Base-by-base conservation (phyloP, 1,140 invertebrate species). In the Sogatella furcifera region DNA sequence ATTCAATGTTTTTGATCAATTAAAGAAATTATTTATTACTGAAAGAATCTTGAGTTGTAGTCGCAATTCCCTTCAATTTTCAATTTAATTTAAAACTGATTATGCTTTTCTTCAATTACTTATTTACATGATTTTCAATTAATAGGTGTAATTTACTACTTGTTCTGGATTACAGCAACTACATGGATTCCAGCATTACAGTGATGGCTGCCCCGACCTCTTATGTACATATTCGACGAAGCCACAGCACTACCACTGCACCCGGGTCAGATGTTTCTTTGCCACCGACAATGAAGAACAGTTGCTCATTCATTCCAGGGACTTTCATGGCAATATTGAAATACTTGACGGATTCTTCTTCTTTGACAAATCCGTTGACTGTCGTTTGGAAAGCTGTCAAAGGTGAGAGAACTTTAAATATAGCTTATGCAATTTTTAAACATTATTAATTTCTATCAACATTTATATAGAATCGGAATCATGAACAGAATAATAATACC, bases 301-400 rank as follows among this genome's bases (percentile, higher is more conserved):
- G 34, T 69, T 90, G 8, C 73, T 83, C 8, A 77, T 84, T 66
- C 89, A 92, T 69, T 82, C 85, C 54, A 84, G 84, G 67, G 88
- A 91, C 68, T 92, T 92, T 69, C 89, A 92, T 70, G 86, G 86
- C 64, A 90, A 85, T 67, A 81, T 90, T 15, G 84, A 86, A 65
- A 90, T 91, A 62, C 74, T 86, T n/a, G 83, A 89, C 15, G 87
- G 87, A 5, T 92, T 88, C 70, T 82, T 87, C 24, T 90, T 88
- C 73, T 91, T 85, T 73, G 89, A 92, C 66, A 77, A 84, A 49
- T 85, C 81, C 68, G 80, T 89, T 15, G 86, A 91, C 68, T 92
- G 89, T 68, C 77, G 86, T 13, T 71, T 86, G 22, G 69, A 77
- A 5, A 79, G 79, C 43, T 90, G 88, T 72, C 80, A 80, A 34